A percentile compares a stretch with the other conserved stretches of the same genome.
Evolutionary conservation across 2,888 invertebrate genomes (phyloP).

Genomic region (Acheta domesticus): DNA sequence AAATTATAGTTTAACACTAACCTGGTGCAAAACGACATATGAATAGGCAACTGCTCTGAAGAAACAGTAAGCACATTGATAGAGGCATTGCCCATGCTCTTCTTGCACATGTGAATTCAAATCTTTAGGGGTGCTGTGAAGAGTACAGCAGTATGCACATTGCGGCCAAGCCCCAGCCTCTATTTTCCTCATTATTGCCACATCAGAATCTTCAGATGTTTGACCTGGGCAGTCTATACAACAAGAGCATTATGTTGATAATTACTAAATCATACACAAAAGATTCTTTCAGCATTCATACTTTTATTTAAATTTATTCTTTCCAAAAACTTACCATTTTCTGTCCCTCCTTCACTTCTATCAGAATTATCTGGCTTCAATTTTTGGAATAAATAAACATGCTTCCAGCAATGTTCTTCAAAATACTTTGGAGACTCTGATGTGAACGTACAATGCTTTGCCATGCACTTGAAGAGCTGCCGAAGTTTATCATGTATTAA

Average conservation of each 20-base stretch:
- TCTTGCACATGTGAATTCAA: constrained; percentile 60
- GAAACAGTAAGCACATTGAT: constrained; percentile 64
- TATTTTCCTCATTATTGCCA: background rate
- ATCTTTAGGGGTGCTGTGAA: constrained; percentile 47
- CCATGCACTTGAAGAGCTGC: constrained; percentile 58
- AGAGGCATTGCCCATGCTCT: constrained; percentile 59
- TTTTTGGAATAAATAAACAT: constrained; percentile 37
- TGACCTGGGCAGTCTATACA: no score
- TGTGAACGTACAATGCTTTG: constrained; percentile 51
- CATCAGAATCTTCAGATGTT: no score
- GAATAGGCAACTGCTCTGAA: constrained; percentile 61
- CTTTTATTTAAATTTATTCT: no score
- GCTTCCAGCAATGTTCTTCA: constrained; percentile 48
- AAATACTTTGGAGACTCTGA: constrained; percentile 47
- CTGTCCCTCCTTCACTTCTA: no score
- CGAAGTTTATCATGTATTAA: constrained; percentile 45
- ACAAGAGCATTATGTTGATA: no score
- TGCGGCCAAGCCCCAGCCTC: constrained; percentile 48
- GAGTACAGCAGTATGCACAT: constrained; percentile 58
- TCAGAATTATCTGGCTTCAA: background rate
- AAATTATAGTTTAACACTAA: constrained; percentile 36
- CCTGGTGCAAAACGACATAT: constrained; percentile 61
- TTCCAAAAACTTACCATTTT: no score
- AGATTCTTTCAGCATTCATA: no score
- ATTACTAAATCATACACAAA: no score